Conservation (phyloP, 30 jellyfish, hydroid and myxozoan species). For the Hydra vulgaris region DNA sequence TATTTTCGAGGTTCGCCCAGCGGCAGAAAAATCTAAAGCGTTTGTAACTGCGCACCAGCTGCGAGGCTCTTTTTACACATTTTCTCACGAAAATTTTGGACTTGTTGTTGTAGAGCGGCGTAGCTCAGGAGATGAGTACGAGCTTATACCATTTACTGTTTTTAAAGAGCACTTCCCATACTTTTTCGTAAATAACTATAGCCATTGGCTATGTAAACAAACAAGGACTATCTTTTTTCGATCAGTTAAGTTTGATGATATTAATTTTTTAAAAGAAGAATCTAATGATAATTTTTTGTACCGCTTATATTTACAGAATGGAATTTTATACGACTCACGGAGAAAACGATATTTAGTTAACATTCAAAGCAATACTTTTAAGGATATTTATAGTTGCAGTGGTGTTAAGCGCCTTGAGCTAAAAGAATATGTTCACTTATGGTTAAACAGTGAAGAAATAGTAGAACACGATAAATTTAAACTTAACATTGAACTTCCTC, state of each 20-base stretch:
- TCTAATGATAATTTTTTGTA: background rate
- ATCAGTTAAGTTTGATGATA: background rate
- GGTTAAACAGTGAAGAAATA: background rate
- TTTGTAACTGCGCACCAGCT: background rate
- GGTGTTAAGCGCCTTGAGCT: background rate
- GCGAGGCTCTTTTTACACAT: background rate
- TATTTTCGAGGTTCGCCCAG: background rate
- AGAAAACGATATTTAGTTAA: background rate
- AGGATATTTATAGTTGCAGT: background rate
- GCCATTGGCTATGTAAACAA: background rate
- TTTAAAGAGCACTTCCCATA: background rate
- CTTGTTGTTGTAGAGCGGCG: background rate
- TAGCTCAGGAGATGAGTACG: background rate
- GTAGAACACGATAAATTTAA: background rate
- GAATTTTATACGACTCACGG: background rate
- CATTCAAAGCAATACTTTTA: background rate
- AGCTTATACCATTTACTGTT: background rate
- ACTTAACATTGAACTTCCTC: background rate
- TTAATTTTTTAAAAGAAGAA: background rate
- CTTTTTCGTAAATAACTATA: background rate
- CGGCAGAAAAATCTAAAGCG: background rate
- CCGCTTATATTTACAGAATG: background rate
- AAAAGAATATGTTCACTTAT: background rate
- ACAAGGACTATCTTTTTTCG: background rate
- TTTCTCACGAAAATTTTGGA: background rate